phyloP scores from a whole-genome alignment of 2,888 invertebrate species.

The Drosophila ezoana region DNA sequence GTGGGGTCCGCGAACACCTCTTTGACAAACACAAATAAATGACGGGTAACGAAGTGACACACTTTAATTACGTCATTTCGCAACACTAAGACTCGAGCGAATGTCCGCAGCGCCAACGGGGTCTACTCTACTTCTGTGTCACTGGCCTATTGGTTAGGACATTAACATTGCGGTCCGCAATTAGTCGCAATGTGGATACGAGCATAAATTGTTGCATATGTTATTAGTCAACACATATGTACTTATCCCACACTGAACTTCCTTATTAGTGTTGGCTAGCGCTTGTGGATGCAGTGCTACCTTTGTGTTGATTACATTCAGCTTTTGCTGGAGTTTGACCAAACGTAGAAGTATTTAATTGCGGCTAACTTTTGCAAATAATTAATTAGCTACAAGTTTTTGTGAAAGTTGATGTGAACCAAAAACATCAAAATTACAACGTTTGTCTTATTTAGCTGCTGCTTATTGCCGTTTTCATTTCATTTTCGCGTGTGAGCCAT shows the following conservation, averaged over 20 bases:
- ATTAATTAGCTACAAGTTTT: conserved; percentile 63
- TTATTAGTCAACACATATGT: conserved; percentile 10
- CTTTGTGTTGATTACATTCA: conserved; percentile 8
- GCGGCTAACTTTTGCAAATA: conserved; percentile 61
- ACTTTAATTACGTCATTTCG: conserved; percentile 72
- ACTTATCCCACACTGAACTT: conserved; percentile 37
- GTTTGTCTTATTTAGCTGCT: conserved; percentile 57
- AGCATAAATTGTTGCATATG: conserved; percentile 26
- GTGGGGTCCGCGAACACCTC: conserved; percentile 15
- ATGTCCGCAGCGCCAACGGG: conserved; percentile 30
- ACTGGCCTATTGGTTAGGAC: conserved; percentile 71
- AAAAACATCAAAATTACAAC: conserved; percentile 48
- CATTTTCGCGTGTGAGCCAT: conserved; percentile 69
- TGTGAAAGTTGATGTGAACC: conserved; percentile 75
- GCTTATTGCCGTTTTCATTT: conserved; percentile 61
- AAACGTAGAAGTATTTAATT: conserved; percentile 55
- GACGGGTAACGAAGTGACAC: conserved; percentile 48
- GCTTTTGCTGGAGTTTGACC: conserved; percentile 39
- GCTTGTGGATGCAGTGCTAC: conserved; percentile 7
- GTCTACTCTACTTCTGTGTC: conserved; percentile 39
- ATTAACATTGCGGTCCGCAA: conserved; percentile 64
- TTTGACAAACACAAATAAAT: conserved; percentile 47
- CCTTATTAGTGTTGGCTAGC: conserved; percentile 44
- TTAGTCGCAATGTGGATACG: conserved; percentile 26
- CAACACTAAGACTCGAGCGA: conserved; percentile 47